Evolutionary conservation across 2,797 vertebrate species (phyloP).

Genomic region (Craterocephalus amniculus): DNA sequence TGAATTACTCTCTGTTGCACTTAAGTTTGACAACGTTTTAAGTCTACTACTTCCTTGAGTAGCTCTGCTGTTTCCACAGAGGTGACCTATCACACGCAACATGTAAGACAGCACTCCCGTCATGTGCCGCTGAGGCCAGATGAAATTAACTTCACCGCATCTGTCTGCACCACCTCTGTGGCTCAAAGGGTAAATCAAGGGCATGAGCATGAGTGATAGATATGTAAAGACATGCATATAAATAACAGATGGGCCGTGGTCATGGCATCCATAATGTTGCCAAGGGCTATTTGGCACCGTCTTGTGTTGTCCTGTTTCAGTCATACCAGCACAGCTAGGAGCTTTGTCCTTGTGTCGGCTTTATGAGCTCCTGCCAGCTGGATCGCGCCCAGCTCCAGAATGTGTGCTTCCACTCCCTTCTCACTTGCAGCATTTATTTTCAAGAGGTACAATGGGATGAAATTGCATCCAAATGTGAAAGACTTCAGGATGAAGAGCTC

Average conservation of each 20-base stretch:
- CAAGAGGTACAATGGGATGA: slow-evolving; percentile 67
- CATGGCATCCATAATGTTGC: slow-evolving; percentile 60
- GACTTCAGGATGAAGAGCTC: slow-evolving; percentile 53
- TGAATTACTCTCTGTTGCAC: slow-evolving; percentile 9
- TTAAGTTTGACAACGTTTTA: slow-evolving; percentile 4
- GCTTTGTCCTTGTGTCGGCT: slow-evolving; percentile 76
- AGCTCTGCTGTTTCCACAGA: slow-evolving; percentile 31
- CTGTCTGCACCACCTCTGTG: slow-evolving; percentile 28
- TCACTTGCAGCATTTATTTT: slow-evolving; percentile 59
- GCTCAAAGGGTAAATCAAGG: slow-evolving; percentile 47
- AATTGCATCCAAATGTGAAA: slow-evolving; percentile 57
- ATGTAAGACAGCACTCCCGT: slow-evolving; percentile 24
- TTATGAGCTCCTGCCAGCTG: slow-evolving; percentile 73
- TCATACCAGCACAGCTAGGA: slow-evolving; percentile 71
- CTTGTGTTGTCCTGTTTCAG: slow-evolving; percentile 67
- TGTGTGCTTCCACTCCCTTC: slow-evolving; percentile 68
- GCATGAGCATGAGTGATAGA: slow-evolving; percentile 25
- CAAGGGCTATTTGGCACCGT: slow-evolving; percentile 70
- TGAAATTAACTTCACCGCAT: slow-evolving; percentile 44
- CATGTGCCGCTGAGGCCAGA: slow-evolving; percentile 31
- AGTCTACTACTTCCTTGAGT: slow-evolving; percentile 2
- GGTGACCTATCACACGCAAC: slow-evolving; percentile 44
- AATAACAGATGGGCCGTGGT: slow-evolving; percentile 66
- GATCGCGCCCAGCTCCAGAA: slow-evolving; percentile 69
- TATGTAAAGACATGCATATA: slow-evolving; percentile 71